Percentiles rank a stretch among this genome's conserved stretches.
phyloP scores from a whole-genome alignment of 2,113 vertebrate species.

The Fregata magnificens region DNA sequence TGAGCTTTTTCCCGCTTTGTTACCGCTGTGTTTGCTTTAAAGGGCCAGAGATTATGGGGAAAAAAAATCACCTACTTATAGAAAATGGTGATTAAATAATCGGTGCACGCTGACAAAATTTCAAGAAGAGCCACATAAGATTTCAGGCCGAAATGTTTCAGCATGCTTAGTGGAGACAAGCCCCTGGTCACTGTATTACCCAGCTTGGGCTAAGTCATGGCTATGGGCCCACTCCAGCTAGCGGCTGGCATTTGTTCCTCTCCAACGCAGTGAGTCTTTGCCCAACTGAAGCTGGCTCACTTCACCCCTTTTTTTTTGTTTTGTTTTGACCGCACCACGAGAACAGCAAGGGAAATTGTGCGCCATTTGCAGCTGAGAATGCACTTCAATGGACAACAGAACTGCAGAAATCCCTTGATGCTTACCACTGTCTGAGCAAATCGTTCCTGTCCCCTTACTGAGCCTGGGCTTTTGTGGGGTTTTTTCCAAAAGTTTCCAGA shows the following conservation, averaged over 20 bases:
- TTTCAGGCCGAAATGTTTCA: background rate
- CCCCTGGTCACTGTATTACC: rapidly evolving
- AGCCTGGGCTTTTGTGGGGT: background rate
- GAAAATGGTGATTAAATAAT: background rate
- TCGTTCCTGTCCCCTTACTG: background rate
- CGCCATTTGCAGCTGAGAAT: constrained; percentile 66
- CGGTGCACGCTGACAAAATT: background rate
- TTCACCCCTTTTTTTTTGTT: background rate
- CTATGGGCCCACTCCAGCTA: background rate
- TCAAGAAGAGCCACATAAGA: background rate
- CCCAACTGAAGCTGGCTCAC: background rate
- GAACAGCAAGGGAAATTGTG: constrained; percentile 48
- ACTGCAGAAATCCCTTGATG: constrained; percentile 25
- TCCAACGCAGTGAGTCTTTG: background rate
- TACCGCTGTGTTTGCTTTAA: background rate
- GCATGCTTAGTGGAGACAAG: background rate
- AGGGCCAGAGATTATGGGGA: background rate
- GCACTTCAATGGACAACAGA: constrained; percentile 62
- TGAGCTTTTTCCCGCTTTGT: background rate
- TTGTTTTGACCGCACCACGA: background rate
- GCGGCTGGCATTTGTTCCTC: background rate
- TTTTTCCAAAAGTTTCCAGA: constrained; percentile 37
- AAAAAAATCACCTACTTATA: background rate
- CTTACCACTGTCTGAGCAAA: background rate
- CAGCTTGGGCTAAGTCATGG: background rate